Base-by-base conservation (phyloP, 2,113 vertebrate genomes). In the Nyctereutes procyonoides region DNA sequence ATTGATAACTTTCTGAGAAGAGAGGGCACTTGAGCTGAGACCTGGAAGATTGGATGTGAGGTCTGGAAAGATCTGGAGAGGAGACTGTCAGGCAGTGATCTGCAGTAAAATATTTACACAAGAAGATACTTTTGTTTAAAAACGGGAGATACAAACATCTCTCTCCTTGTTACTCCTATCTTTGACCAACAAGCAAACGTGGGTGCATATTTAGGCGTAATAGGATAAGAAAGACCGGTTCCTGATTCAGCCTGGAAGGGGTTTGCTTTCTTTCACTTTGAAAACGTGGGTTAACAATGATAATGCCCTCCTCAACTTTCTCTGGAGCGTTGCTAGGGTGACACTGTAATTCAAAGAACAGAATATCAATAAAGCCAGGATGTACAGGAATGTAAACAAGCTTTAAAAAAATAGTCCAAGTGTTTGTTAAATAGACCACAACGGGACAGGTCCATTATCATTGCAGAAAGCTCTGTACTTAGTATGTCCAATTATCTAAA, bases 371-470 rank as follows among this genome's bases (percentile, higher is more conserved):
- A 98, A 97, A 98, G 80, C 84, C 87, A 88, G 96, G 97, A 98
- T 97, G 97, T 98, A 98, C 97, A 98, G 97, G 97, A 98, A 98
- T 98, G 98, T 98, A 98, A 99, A 98, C 98, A 99, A 98, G 98
- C 93, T 97, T 98, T 95, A 71, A 95, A 98, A 97, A 98, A 98
- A 98, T 94, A 2, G 26, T 96, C 98, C 97, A 98, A 97, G 98
- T 97, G 98, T 98, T 99, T 98, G 98, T 98, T 98, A 98, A 98
- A 98, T 98, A 99, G 98, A 98, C 97, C 98, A 98, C 98, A 98
- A 98, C 60, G 86, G 98, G 98, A 97, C 98, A 98, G 97, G 98
- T 97, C 98, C 97, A 98, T 99, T 98, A 98, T 98, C 97, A 97
- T 95, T 97, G 97, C 95, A 98, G 96, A 99, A 96, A 98, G 97